phyloP scores from a whole-genome alignment of 2,797 vertebrate genomes.

The Esox masquinongy region DNA sequence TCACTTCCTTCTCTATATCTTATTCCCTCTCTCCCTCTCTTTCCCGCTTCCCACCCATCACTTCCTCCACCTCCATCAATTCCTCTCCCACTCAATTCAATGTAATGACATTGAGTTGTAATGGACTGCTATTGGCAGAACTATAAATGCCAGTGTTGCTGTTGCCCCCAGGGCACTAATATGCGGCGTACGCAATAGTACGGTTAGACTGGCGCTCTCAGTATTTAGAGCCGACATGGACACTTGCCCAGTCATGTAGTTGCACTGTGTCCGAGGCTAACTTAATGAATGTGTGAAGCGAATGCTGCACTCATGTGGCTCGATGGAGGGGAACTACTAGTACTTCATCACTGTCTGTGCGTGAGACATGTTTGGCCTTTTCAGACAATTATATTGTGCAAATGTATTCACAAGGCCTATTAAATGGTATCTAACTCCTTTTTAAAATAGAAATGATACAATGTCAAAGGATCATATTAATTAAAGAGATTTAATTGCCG shows the following conservation, averaged over 20 bases:
- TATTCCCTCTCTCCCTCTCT: background rate
- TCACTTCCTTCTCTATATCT: too few species aligned
- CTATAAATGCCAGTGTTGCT: conserved; percentile 15
- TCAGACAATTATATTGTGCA: background rate
- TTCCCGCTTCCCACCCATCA: background rate
- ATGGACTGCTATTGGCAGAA: conserved; percentile 21
- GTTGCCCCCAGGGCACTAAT: background rate
- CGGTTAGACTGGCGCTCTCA: conserved; percentile 3
- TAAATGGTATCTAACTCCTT: too few species aligned
- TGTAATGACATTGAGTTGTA: conserved; percentile 4
- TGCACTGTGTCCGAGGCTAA: background rate
- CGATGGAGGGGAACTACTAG: background rate
- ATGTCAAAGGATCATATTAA: too few species aligned
- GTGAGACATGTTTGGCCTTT: background rate
- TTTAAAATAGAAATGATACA: too few species aligned
- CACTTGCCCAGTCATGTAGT: background rate
- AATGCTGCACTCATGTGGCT: background rate
- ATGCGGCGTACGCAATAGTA: background rate
- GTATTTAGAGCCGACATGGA: conserved; percentile 2
- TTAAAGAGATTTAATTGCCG: too few species aligned
- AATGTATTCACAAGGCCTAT: too few species aligned
- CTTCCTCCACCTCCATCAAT: background rate
- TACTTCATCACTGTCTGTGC: background rate
- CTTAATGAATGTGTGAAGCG: background rate
- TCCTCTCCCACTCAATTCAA: conserved; percentile 1